Evolutionary conservation across 2,797 vertebrate species (phyloP).

Genomic region (Chaetodon trifasciatus): DNA sequence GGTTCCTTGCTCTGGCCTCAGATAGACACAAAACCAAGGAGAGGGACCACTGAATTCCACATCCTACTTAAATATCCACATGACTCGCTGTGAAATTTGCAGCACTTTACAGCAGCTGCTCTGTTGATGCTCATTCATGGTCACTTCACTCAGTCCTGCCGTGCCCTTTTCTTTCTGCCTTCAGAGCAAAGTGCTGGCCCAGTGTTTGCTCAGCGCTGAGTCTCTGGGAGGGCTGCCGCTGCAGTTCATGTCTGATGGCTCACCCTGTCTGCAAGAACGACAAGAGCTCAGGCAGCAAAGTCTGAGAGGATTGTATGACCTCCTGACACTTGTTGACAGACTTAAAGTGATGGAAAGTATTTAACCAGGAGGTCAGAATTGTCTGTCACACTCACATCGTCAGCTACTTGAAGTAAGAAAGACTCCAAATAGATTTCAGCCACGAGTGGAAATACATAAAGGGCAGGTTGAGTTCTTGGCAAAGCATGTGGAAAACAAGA

Average conservation of each 20-base stretch:
- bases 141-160: conserved; percentile 56
- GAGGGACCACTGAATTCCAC: conserved; percentile 65
- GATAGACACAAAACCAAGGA: conserved; percentile 41
- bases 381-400: conserved; percentile 38
- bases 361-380: conserved; percentile 56
- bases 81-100: conserved; percentile 54
- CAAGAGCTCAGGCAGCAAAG: conserved; percentile 43
- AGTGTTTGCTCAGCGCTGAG: conserved; percentile 55
- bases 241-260: conserved; percentile 50
- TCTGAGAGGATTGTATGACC: conserved; percentile 64
- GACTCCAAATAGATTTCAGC: conserved; percentile 51
- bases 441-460: conserved; percentile 59
- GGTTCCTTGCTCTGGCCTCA: conserved; percentile 48
- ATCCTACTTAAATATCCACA: conserved; percentile 61
- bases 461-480: conserved; percentile 63
- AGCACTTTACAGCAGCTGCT: conserved; percentile 63
- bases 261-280: conserved; percentile 45
- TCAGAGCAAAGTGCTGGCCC: conserved; percentile 16
- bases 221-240: conserved; percentile 51
- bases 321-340: conserved; percentile 72
- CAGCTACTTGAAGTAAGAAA: conserved; percentile 36
- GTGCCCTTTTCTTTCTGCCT: conserved; percentile 40
- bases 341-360: conserved; percentile 70
- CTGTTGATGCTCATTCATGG: conserved; percentile 65
- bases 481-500: conserved; percentile 72